Percentiles rank a stretch among this genome's conserved stretches.
These are phyloP conservation scores for Phrynocephalus versicolor DNA, from an alignment of 2,113 vertebrate species.

Conservation along the genomic window DNA sequence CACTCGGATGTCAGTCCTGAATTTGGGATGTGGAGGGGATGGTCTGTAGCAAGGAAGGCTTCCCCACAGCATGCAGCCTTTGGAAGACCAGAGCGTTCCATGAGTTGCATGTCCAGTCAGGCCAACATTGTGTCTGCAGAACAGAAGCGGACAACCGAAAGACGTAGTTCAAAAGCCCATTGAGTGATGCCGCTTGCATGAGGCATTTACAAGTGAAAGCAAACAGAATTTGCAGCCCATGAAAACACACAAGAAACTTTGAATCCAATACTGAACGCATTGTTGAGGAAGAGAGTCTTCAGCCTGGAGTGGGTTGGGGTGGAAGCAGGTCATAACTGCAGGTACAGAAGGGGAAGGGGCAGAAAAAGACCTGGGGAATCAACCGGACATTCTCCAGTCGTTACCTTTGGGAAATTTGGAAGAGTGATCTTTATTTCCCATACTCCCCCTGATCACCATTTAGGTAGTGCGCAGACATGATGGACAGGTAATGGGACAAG, in stretches of 20 bases:
- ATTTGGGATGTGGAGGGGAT: not conserved
- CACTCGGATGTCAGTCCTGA: not conserved
- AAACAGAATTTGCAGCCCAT: fast-evolving
- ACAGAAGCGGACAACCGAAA: not conserved
- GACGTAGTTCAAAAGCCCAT: fast-evolving
- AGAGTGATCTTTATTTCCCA: not conserved
- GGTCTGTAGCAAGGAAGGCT: not conserved
- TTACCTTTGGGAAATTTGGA: not conserved
- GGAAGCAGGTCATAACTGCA: too few relatives aligned
- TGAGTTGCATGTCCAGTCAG: too few relatives aligned
- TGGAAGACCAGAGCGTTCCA: not conserved
- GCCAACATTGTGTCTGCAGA: not conserved
- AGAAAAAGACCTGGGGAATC: not conserved
- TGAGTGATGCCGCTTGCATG: not conserved
- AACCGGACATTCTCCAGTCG: not conserved
- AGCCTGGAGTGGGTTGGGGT: not conserved
- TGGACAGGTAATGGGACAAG: too few relatives aligned
- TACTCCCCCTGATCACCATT: not conserved
- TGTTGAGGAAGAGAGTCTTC: not conserved
- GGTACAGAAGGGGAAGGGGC: not conserved
- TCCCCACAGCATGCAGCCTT: fast-evolving
- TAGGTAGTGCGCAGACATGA: not conserved
- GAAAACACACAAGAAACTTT: not conserved
- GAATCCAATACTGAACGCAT: fast-evolving
- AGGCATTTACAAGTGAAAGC: not conserved